These are phyloP conservation scores for Myotis vivesi DNA, from an alignment of 2,797 vertebrate genomes.

Conservation along the genomic window DNA sequence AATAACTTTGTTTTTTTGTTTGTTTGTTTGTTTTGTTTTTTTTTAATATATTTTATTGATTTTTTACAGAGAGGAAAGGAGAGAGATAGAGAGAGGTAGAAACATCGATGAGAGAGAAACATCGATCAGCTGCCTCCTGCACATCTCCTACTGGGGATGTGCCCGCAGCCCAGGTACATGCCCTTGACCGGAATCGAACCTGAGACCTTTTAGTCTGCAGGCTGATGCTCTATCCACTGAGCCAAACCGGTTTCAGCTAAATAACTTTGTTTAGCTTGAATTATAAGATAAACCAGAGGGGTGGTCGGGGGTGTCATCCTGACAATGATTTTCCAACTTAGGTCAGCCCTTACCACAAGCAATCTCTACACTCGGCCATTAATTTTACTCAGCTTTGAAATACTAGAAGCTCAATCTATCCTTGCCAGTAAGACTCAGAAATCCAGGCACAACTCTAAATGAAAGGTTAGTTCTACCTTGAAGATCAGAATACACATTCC, in stretches of 20 bases:
- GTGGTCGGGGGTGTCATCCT: not conserved
- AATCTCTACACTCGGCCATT: not conserved
- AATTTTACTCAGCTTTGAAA: conserved; percentile 35
- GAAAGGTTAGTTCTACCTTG: conserved; percentile 1
- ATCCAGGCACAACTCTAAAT: conserved; percentile 27
- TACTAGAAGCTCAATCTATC: not conserved
- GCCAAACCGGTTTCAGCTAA: too few species aligned
- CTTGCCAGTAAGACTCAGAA: conserved; percentile 31
- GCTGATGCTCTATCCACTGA: too few species aligned
- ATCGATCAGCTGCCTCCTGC: too few species aligned
- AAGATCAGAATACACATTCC: not conserved
- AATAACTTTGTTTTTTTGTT: not conserved
- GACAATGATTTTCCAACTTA: not conserved
- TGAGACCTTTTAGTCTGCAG: too few species aligned
- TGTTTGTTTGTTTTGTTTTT: too few species aligned
- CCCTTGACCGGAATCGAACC: too few species aligned
- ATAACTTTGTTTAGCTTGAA: not conserved
- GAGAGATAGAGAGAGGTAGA: too few species aligned
- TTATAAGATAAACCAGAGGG: conserved; percentile 18
- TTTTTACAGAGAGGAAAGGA: too few species aligned
- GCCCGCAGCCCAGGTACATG: too few species aligned
- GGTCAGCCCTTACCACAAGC: not conserved
- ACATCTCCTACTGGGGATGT: too few species aligned
- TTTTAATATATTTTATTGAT: too few species aligned
- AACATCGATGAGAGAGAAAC: too few species aligned